Conservation (phyloP, 2,113 vertebrate genomes). For the Eubucco bourcierii region DNA sequence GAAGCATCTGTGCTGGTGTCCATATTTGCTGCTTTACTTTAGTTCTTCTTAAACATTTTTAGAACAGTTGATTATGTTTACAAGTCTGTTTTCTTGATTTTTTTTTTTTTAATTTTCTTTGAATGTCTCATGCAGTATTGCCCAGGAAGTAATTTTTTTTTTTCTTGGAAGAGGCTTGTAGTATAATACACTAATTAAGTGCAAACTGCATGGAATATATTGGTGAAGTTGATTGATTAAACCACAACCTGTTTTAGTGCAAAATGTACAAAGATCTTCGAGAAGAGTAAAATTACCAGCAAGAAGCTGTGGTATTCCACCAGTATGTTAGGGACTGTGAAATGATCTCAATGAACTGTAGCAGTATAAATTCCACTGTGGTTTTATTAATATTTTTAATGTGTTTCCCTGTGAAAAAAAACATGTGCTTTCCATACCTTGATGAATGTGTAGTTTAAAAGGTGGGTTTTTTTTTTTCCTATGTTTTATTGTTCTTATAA, state of each 20-base stretch:
- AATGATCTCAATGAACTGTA: slow-evolving; percentile 61
- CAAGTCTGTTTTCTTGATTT: not conserved
- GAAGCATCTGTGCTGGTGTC: not conserved
- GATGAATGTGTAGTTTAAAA: slow-evolving; percentile 58
- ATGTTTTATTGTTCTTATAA: slow-evolving; percentile 46
- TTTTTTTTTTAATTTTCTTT: slow-evolving; percentile 14
- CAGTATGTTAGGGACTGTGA: slow-evolving; percentile 21
- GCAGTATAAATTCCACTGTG: slow-evolving; percentile 59
- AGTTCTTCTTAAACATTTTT: not conserved
- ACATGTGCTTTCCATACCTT: slow-evolving; percentile 75
- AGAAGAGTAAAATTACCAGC: slow-evolving; percentile 39
- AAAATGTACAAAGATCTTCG: slow-evolving; percentile 43
- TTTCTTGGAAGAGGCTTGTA: not conserved
- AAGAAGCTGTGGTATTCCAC: slow-evolving; percentile 23
- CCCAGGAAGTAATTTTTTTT: not conserved
- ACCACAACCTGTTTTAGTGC: slow-evolving; percentile 26
- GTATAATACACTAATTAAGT: not conserved
- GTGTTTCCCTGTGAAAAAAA: slow-evolving; percentile 66
- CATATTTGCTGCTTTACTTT: not conserved
- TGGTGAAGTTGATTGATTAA: slow-evolving; percentile 25
- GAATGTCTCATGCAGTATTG: not conserved
- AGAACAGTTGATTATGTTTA: not conserved
- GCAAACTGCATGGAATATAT: slow-evolving; percentile 2
- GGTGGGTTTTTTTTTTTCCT: not conserved
- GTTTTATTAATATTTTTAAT: slow-evolving; percentile 76